A percentile compares a stretch with the other conserved stretches of the same genome.
Evolutionary conservation across 2,797 vertebrate species (phyloP).

Genomic region (Muscicapa striata): DNA sequence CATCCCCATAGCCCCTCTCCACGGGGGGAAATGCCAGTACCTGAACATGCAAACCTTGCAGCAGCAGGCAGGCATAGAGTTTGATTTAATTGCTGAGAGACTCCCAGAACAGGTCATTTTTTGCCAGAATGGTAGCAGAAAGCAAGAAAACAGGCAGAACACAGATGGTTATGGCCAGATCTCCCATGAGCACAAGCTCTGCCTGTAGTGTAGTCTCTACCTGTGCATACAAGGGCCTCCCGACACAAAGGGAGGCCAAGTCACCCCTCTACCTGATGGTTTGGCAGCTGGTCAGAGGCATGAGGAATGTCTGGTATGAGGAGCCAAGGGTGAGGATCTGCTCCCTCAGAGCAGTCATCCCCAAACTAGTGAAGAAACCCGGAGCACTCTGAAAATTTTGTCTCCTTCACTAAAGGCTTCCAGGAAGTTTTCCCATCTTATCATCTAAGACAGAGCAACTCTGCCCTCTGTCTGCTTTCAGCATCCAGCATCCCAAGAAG

Average conservation of each 20-base stretch:
- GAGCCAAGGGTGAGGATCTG: slow-evolving; percentile 67
- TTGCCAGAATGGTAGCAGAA: slow-evolving; percentile 65
- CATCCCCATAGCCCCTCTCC: slow-evolving; percentile 44
- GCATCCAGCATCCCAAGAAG: neutral
- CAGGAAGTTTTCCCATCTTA: slow-evolving; percentile 41
- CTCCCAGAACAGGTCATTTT: slow-evolving; percentile 54
- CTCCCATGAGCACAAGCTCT: slow-evolving; percentile 61
- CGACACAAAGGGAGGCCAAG: slow-evolving; percentile 42
- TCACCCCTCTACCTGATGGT: slow-evolving; percentile 55
- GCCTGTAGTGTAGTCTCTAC: slow-evolving; percentile 61
- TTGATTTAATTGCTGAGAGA: slow-evolving; percentile 68
- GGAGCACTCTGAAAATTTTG: slow-evolving; percentile 68
- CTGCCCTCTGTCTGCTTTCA: neutral
- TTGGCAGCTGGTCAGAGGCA: slow-evolving; percentile 36
- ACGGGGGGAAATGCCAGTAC: slow-evolving; percentile 65
- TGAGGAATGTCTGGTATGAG: slow-evolving; percentile 44
- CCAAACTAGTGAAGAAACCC: slow-evolving; percentile 66
- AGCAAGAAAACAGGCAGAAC: slow-evolving; percentile 60
- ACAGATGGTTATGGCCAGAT: slow-evolving; percentile 6
- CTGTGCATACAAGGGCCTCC: slow-evolving; percentile 35
- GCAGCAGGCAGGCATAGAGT: slow-evolving; percentile 55
- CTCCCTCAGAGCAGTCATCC: slow-evolving; percentile 50
- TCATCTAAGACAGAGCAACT: slow-evolving; percentile 44
- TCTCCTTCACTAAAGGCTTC: slow-evolving; percentile 71
- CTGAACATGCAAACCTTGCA: slow-evolving; percentile 67